Base-by-base conservation (phyloP, 2,888 invertebrate species). In the Calameuta idolon region DNA sequence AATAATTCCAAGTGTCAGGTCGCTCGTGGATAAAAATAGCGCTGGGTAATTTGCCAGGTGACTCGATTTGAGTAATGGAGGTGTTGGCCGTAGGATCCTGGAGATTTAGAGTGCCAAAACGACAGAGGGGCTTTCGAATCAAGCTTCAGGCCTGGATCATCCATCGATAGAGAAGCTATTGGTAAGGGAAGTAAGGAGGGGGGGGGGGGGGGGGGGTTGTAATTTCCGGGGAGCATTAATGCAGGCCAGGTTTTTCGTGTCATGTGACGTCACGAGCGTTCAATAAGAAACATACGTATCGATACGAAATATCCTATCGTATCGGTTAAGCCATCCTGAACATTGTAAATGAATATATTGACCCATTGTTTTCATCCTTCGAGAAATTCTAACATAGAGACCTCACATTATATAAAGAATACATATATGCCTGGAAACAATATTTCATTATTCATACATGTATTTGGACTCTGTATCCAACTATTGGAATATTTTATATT, bases 161-260 rank as follows among this genome's bases (percentile, higher is more conserved):
- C 35, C 35, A 34, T 74, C 30, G 37, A 74, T 37, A 74, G 34
- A 37, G n/a, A 35, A 71, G 31, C 71, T 11, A 71, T 71, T 71
- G 71, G 33, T 15, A n/a, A 69, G 12, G 33, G 4, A 3, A 33
- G n/a, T n/a, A n/a, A n/a, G n/a, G n/a, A n/a, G 35, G 35, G 3
- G 34, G 9, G 71, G 3, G 12, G 69, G 1, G n/a, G 12, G 31
- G n/a, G 34, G 23, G 35, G 40, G 71, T 23, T 75, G 78, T 78
- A 78, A 78, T 78, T 78, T 78, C 78, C 78, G 78, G 78, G 12
- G 68, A 78, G 75, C 73, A 78, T 73, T 78, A 78, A 78, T 78
- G 78, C 75, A 77, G 40, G 71, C 34, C 75, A 34, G 75, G 40
- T 78, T 75, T 34, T 40, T 75, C 71, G 37, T 69, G 37, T 77